Evolutionary conservation across 2,113 vertebrate genomes (phyloP).

Genomic region (Oxyruncus cristatus): DNA sequence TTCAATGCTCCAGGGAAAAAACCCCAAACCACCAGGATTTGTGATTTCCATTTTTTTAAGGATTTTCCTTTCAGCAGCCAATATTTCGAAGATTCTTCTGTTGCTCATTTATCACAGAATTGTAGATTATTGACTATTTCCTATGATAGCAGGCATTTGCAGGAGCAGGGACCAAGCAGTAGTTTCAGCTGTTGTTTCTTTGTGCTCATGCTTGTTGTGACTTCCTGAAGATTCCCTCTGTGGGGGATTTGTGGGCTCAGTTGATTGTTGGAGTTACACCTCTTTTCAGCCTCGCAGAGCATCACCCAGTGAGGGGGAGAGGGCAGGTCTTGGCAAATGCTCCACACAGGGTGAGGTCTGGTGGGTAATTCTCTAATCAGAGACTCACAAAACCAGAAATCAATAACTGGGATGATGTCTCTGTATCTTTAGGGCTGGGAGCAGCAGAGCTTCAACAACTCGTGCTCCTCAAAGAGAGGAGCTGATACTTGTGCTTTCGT

Average conservation of each 20-base stretch:
- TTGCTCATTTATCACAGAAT: not conserved
- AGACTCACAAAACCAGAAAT: not conserved
- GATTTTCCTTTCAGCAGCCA: not conserved
- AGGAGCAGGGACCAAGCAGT: not conserved
- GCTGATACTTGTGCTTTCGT: not conserved
- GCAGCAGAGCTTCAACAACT: not conserved
- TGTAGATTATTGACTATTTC: not conserved
- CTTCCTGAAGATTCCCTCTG: not conserved
- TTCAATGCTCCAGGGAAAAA: not conserved
- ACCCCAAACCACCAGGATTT: not conserved
- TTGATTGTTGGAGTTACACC: not conserved
- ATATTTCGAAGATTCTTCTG: not conserved
- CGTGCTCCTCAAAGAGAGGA: not conserved
- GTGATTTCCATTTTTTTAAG: not conserved
- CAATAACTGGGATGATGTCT: not conserved
- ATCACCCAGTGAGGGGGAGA: not conserved
- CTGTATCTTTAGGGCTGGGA: not conserved
- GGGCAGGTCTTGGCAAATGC: not conserved
- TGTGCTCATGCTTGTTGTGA: not conserved
- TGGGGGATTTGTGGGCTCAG: not conserved
- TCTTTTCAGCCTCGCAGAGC: not conserved
- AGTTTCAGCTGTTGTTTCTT: not conserved
- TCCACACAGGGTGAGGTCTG: not conserved
- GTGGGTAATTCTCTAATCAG: not conserved
- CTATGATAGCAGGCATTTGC: not conserved